Evolutionary conservation across 2,797 vertebrate genomes (phyloP).

Genomic region (Astyanax mexicanus): DNA sequence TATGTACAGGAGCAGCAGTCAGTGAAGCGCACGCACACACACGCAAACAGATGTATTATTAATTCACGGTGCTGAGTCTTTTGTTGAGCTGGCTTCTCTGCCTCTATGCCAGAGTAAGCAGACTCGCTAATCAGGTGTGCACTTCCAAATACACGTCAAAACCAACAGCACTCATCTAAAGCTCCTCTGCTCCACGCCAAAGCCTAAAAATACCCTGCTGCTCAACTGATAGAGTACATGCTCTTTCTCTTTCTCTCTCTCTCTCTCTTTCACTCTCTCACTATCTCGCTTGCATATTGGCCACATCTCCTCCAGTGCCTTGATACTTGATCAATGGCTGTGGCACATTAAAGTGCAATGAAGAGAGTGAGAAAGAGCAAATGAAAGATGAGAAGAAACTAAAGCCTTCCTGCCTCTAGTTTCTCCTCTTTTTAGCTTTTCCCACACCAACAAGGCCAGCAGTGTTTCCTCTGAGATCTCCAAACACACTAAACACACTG

Average conservation of each 20-base stretch:
- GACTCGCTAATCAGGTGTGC: conserved; percentile 33
- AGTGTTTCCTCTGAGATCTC: neutral
- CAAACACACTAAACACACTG: neutral
- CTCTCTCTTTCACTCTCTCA: neutral
- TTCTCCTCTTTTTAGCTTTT: conserved; percentile 19
- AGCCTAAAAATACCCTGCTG: conserved; percentile 18
- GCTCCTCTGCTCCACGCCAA: neutral
- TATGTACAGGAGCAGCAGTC: neutral
- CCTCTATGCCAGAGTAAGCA: conserved; percentile 36
- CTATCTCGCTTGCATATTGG: too few species aligned
- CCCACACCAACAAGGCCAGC: conserved; percentile 27
- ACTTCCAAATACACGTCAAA: conserved; percentile 36
- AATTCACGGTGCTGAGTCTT: conserved; percentile 31
- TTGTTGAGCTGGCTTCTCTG: conserved; percentile 36
- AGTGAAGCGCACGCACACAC: neutral
- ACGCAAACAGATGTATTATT: conserved; percentile 21
- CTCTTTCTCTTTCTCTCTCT: neutral
- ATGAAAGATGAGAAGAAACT: conserved; percentile 1
- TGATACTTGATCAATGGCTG: conserved; percentile 69
- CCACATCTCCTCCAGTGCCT: too few species aligned
- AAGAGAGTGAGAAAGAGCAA: conserved; percentile 14
- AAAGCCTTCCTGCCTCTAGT: conserved; percentile 13
- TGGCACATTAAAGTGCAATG: conserved; percentile 57
- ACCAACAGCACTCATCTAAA: conserved; percentile 35
- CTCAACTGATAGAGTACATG: conserved; percentile 15